A percentile compares a stretch with the other conserved stretches of the same genome.
phyloP scores from a whole-genome alignment of 2,888 invertebrate genomes.

The Linyphia triangularis region DNA sequence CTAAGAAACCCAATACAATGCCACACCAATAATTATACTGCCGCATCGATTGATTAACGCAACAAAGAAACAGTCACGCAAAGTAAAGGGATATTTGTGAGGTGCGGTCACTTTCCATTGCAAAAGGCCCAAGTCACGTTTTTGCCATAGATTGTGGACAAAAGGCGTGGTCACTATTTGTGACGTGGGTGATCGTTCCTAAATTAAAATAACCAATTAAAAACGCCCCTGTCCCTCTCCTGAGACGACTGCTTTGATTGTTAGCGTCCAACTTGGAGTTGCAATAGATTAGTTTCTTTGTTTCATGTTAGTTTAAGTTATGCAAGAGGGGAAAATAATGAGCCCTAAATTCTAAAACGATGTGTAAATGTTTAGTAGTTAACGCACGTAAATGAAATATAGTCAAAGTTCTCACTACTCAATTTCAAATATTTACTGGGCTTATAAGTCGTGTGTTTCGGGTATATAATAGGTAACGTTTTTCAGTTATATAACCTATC shows the following conservation, averaged over 20 bases:
- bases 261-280: background rate
- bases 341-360: background rate
- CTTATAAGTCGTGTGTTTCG: no score
- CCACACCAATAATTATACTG: constrained; percentile 5
- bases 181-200: constrained; percentile 25
- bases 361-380: background rate
- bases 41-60: background rate
- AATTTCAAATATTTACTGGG: no score
- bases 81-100: background rate
- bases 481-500: no score
- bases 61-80: constrained; percentile 1
- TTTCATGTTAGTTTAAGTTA: background rate
- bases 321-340: background rate
- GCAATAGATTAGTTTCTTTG: background rate
- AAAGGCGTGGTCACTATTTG: constrained; percentile 48
- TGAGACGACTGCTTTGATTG: constrained; percentile 12
- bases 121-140: constrained; percentile 21
- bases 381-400: no score
- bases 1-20: constrained; percentile 18
- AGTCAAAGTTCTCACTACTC: no score
- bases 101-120: constrained; percentile 30
- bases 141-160: constrained; percentile 26
- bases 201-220: constrained; percentile 61
- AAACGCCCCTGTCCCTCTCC: constrained; percentile 13
- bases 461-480: no score